Conservation (phyloP, 2,113 vertebrate genomes). For the Zosterops japonicus region DNA sequence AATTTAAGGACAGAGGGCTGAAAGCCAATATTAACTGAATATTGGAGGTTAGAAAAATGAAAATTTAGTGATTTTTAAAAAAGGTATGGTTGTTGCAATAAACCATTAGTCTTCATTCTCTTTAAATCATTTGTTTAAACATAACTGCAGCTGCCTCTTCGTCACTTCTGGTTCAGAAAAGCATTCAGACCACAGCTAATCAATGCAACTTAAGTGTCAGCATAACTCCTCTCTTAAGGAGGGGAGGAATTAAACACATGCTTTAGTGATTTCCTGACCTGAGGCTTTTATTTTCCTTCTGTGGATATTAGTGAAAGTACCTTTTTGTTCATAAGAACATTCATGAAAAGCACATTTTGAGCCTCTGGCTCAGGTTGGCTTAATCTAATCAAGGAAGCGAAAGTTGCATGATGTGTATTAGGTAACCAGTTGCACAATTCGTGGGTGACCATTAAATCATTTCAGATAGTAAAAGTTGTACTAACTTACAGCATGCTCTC, state of each 20-base stretch:
- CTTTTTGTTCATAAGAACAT: constrained; percentile 49
- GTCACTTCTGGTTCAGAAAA: constrained; percentile 29
- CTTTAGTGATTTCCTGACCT: constrained; percentile 65
- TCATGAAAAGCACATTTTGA: constrained; percentile 56
- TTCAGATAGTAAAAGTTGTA: not conserved
- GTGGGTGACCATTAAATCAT: constrained; percentile 6
- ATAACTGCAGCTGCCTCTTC: not conserved
- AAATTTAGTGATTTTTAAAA: not conserved
- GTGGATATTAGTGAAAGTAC: constrained; percentile 65
- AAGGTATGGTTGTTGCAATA: not conserved
- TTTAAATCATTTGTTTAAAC: not conserved
- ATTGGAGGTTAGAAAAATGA: not conserved
- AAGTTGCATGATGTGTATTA: constrained; percentile 1
- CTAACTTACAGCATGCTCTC: not conserved
- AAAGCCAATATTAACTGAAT: not conserved
- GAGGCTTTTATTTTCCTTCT: constrained; percentile 62
- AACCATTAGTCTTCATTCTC: not conserved
- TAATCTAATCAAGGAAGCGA: constrained; percentile 59
- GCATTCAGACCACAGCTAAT: constrained; percentile 3
- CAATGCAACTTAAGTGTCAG: not conserved
- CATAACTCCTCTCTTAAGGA: constrained; percentile 14
- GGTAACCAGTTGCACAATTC: constrained; percentile 15
- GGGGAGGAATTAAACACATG: constrained; percentile 53
- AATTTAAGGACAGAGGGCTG: not conserved
- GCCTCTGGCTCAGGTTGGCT: constrained; percentile 38